Evolutionary conservation across 2,888 invertebrate genomes (phyloP).

Genomic region (Rhyacophila evoluta): DNA sequence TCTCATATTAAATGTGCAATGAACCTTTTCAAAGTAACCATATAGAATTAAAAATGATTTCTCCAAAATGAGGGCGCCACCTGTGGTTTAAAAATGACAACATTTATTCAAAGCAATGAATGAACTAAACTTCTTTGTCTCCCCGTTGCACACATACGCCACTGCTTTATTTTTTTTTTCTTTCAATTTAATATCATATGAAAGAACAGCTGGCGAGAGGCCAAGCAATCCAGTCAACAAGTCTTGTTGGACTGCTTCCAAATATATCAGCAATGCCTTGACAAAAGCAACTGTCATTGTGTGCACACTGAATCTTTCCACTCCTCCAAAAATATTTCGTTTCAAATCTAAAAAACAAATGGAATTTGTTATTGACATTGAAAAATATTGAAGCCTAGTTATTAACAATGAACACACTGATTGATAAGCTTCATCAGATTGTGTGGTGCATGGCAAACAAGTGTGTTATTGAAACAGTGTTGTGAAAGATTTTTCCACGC

Average conservation of each 20-base stretch:
- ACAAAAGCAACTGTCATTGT: conserved; percentile 53
- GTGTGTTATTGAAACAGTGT: background rate
- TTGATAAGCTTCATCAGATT: background rate
- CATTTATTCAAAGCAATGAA: background rate
- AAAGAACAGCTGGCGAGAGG: conserved; percentile 40
- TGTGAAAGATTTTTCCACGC: background rate
- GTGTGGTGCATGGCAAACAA: background rate
- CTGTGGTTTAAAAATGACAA: background rate
- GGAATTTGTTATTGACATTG: background rate
- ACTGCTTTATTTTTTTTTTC: conserved; percentile 20
- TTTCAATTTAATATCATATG: conserved; percentile 2
- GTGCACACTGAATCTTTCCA: background rate
- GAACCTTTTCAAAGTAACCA: background rate
- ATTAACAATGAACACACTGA: background rate
- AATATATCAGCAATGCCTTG: conserved; percentile 42
- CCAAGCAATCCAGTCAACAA: conserved; percentile 53
- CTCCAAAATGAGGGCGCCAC: background rate
- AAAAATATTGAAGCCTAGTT: background rate
- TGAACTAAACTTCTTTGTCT: conserved; percentile 3
- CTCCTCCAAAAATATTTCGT: background rate
- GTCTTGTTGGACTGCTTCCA: conserved; percentile 50
- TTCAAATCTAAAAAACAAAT: background rate
- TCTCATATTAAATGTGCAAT: background rate
- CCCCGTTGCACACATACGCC: background rate
- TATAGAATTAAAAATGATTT: background rate